Percentiles rank a stretch among this genome's conserved stretches.
phyloP scores from a whole-genome alignment of 2,888 invertebrate genomes.

The Panzeria rudis region DNA sequence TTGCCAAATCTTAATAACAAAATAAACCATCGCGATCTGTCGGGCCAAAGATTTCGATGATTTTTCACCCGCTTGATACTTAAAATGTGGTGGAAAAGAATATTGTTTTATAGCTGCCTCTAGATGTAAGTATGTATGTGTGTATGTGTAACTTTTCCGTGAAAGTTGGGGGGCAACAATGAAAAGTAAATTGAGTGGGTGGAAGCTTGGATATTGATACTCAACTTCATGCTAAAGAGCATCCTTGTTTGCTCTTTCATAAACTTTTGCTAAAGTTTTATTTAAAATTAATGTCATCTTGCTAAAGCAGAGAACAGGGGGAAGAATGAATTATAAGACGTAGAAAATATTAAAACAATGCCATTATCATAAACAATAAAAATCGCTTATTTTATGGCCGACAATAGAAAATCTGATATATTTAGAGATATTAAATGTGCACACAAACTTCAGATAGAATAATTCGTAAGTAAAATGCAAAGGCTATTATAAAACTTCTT shows the following conservation, averaged over 20 bases:
- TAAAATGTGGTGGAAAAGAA: constrained; percentile 11
- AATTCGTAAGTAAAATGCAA: not conserved
- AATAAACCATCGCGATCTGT: constrained; percentile 55
- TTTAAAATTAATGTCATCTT: not conserved
- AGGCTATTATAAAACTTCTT: not conserved
- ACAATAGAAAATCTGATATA: not conserved
- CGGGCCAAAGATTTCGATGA: constrained; percentile 45
- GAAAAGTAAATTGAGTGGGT: not conserved
- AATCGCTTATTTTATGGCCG: not conserved
- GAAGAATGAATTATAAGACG: not conserved
- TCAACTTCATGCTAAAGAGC: not conserved
- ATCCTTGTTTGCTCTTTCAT: not conserved
- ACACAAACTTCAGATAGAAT: not conserved
- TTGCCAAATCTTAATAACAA: constrained; percentile 43
- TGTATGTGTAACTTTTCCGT: too few species aligned
- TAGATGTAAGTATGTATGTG: not conserved
- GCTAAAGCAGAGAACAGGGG: not conserved
- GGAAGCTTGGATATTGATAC: too few species aligned
- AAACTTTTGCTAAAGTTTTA: not conserved
- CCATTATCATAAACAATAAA: not conserved
- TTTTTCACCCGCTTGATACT: constrained; percentile 20
- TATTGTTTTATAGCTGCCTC: not conserved
- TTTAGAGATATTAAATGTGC: not conserved
- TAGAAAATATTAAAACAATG: not conserved
- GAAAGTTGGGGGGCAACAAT: not conserved